Percentiles rank a stretch among this genome's conserved stretches.
phyloP scores from a whole-genome alignment of 2,888 invertebrate species.

The Trachelus tabidus region DNA sequence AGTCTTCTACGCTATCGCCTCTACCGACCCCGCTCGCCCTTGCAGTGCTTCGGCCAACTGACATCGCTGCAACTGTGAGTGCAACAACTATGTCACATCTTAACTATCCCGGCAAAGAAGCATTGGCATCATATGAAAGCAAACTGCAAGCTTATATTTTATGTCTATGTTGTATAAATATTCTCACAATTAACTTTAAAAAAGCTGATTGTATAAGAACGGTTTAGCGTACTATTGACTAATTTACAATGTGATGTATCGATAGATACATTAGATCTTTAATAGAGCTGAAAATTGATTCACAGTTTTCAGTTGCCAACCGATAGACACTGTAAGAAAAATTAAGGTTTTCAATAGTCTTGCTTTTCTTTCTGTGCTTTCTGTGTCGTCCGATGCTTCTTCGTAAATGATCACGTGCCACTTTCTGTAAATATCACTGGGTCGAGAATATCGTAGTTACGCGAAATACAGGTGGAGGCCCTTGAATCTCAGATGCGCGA shows the following conservation, averaged over 20 bases:
- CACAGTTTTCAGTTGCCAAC: background rate
- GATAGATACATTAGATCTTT: background rate
- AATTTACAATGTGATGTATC: background rate
- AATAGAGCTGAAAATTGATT: background rate
- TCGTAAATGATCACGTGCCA: background rate
- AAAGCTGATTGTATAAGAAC: background rate
- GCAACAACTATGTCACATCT: slow-evolving; percentile 41
- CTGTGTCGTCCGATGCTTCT: slow-evolving; percentile 5
- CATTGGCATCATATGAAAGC: background rate
- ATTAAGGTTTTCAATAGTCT: background rate
- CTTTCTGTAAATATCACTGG: slow-evolving; percentile 22
- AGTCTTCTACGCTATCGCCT: slow-evolving; percentile 56
- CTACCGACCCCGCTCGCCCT: slow-evolving; percentile 49
- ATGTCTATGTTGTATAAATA: background rate
- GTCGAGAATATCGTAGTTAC: slow-evolving; percentile 11
- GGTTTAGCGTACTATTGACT: background rate
- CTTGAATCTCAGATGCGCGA: slow-evolving; percentile 82
- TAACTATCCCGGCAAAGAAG: slow-evolving; percentile 28
- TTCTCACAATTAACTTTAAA: background rate
- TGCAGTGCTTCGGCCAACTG: slow-evolving; percentile 53
- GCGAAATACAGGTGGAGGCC: slow-evolving; percentile 76
- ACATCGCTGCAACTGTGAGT: slow-evolving; percentile 58
- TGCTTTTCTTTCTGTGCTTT: slow-evolving; percentile 10
- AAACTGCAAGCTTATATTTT: background rate
- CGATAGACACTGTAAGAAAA: background rate